Conservation (phyloP, 2,797 vertebrate genomes). For the Falco peregrinus region DNA sequence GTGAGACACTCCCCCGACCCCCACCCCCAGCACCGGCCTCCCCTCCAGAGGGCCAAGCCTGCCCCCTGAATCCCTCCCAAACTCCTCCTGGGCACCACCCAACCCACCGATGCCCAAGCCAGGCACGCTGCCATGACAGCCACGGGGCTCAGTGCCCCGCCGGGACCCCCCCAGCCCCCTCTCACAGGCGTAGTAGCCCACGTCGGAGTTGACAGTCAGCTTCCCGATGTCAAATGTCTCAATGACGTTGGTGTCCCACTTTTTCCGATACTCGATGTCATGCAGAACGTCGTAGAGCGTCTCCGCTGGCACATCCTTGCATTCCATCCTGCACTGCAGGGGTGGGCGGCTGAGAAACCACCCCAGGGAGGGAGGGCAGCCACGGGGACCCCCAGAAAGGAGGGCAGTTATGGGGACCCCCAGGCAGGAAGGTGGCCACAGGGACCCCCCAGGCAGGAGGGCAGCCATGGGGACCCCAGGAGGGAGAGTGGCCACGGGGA, state of each 20-base stretch:
- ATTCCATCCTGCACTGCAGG: slow-evolving; percentile 90
- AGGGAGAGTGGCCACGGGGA: neutral
- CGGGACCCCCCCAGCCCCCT: neutral
- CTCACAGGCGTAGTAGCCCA: slow-evolving; percentile 60
- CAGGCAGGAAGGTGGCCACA: too few species aligned
- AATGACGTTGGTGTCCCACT: slow-evolving; percentile 95
- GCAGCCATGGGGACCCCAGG: neutral
- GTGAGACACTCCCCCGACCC: neutral
- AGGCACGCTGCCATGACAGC: neutral
- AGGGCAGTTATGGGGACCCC: too few species aligned
- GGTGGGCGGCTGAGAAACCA: neutral
- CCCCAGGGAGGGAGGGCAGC: too few species aligned
- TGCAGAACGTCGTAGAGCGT: slow-evolving; percentile 95
- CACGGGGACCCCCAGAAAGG: neutral
- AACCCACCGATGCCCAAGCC: neutral
- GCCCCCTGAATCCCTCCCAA: neutral
- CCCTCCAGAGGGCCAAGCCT: neutral
- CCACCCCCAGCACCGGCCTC: neutral
- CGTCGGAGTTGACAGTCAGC: slow-evolving; percentile 93
- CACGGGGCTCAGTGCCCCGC: neutral
- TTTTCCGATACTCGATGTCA: slow-evolving; percentile 91
- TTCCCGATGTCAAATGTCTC: slow-evolving; percentile 97
- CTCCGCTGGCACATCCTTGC: slow-evolving; percentile 86
- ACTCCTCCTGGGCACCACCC: neutral
- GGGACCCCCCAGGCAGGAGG: neutral